Evolutionary conservation across 1,140 invertebrate genomes (phyloP), one percentile per base, ranked within the genome.

Genomic region (Brachionus sp.): DNA sequence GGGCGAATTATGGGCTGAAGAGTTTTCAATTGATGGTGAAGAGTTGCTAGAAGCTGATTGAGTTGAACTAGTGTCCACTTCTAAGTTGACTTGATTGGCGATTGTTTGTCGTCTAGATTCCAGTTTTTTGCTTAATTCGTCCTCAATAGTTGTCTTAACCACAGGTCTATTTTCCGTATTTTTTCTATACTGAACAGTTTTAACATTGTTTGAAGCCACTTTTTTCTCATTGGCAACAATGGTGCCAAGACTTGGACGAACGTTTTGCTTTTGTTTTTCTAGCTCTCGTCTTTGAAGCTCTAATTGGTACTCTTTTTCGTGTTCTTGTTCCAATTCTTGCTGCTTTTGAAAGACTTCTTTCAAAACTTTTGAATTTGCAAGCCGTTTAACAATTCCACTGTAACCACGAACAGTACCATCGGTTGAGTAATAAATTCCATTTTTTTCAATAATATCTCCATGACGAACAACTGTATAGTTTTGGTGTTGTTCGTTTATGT

Each of bases 401-500:
- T 80, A 80, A 25, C 77, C 77, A 16, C 77, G 77, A 6, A 80
- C 33, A 25, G 77, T 80, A 5, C 77, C 77, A 44, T 80, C 77
- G 19, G 77, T 62, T 10, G 77, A 80, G 33, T 80, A 80, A 80
- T 80, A 80, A 16, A 42, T 80, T 0, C 77, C 77, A 80, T 80
- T 80, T 80, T 80, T 80, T 35, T 80, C 77, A 64, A 80, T 80
- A 35, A 80, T 80, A 80, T 80, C 77, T 5, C 77, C 77, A 23
- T 50, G 57, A 4, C 77, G 77, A 23, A 62, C 62, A 12, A 80
- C 77, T 37, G 62, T 66, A 23, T 80, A 80, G 16, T 80, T 80
- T 80, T 42, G 50, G 33, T 80, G 77, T 44, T 42, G 50, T 10
- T 80, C 77, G 13, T 80, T 80, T 3, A 80, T 37, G 37, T 80